Evolutionary conservation across 1,140 invertebrate genomes (phyloP).

Genomic region (Eufriesea mexicana): DNA sequence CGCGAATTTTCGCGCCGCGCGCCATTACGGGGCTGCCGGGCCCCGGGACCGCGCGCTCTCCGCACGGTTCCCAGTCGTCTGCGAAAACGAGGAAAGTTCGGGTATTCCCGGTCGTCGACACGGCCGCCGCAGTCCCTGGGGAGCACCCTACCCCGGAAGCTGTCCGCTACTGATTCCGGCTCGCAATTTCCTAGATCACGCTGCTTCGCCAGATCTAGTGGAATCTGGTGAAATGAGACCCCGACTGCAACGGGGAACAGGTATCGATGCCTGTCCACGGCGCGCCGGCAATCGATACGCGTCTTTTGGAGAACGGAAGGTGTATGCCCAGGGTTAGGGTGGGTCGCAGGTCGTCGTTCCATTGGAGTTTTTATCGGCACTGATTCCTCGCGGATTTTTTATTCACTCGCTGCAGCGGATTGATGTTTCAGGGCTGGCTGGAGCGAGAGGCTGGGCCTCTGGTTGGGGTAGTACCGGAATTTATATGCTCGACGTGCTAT

Average conservation of each 20-base stretch:
- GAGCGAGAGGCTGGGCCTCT: too few species aligned
- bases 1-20: slow-evolving; percentile 16
- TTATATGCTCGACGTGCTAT: too few species aligned
- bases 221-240: slow-evolving; percentile 3
- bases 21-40: too few species aligned
- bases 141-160: not conserved
- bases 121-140: slow-evolving; percentile 26
- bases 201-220: too few species aligned
- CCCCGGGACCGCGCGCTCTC: not conserved
- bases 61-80: slow-evolving; percentile 45
- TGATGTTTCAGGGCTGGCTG: too few species aligned
- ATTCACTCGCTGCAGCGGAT: too few species aligned
- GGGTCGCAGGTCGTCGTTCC: not conserved
- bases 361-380: too few species aligned
- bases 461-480: too few species aligned
- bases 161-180: slow-evolving; percentile 16
- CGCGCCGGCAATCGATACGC: not conserved
- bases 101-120: slow-evolving; percentile 52
- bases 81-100: slow-evolving; percentile 37
- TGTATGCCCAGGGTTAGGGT: not conserved
- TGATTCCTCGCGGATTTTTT: too few species aligned
- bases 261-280: not conserved
- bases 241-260: not conserved
- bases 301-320: not conserved
- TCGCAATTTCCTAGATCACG: slow-evolving; percentile 31